A percentile compares a stretch with the other conserved stretches of the same genome.
phyloP scores from a whole-genome alignment of 2,113 vertebrate species.

The Dasyornis broadbenti region DNA sequence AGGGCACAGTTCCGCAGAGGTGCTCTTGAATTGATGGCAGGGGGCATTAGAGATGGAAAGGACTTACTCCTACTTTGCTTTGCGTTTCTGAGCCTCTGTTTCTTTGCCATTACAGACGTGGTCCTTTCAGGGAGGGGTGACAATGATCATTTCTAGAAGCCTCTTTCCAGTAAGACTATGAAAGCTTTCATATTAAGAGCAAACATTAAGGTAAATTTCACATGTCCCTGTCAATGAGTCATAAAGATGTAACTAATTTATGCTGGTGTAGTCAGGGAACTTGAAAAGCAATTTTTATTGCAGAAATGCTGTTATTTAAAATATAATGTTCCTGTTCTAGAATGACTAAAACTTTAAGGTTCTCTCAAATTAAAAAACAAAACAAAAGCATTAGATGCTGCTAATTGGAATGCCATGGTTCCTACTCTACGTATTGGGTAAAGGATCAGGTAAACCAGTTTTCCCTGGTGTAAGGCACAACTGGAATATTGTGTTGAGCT shows the following conservation, averaged over 20 bases:
- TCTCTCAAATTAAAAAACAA: not conserved
- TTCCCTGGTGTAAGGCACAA: not conserved
- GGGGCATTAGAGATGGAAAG: not conserved
- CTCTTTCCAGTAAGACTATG: not conserved
- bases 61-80: not conserved
- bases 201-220: not conserved
- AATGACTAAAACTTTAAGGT: not conserved
- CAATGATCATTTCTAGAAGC: not conserved
- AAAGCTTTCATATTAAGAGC: not conserved
- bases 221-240: not conserved
- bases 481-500: not conserved
- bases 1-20: no score
- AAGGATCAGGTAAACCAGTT: not conserved
- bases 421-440: not conserved
- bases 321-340: not conserved
- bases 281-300: not conserved
- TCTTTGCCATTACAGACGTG: not conserved
- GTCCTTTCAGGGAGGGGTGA: not conserved
- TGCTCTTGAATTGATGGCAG: not conserved
- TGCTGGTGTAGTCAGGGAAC: not conserved
- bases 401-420: not conserved
- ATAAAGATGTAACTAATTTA: constrained; percentile 7
- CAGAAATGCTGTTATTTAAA: not conserved
- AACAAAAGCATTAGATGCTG: not conserved
- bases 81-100: not conserved